phyloP scores from a whole-genome alignment of 2,888 invertebrate genomes.

The Seira ritae region DNA sequence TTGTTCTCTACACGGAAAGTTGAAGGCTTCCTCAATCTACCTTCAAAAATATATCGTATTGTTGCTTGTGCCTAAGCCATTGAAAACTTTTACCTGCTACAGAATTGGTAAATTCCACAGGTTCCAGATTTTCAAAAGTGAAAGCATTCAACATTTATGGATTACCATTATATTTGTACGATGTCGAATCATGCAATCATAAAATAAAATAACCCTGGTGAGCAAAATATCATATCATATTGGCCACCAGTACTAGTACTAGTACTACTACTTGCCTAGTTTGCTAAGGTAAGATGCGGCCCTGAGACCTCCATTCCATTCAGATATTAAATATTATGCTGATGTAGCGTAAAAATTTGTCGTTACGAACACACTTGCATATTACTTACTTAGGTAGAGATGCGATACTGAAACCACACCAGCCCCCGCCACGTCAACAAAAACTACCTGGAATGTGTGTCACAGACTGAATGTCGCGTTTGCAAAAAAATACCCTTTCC shows the following conservation, averaged over 20 bases:
- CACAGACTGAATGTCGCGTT: too few species aligned
- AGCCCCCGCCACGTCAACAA: background rate
- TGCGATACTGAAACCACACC: background rate
- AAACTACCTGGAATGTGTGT: background rate
- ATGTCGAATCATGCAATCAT: constrained; percentile 56
- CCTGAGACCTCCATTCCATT: constrained; percentile 35
- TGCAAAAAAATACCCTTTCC: background rate
- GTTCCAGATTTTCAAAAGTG: constrained; percentile 36
- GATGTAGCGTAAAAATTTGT: constrained; percentile 60
- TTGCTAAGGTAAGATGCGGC: constrained; percentile 39
- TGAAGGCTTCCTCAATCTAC: constrained; percentile 1
- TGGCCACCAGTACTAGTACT: too few species aligned
- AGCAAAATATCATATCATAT: constrained; percentile 55
- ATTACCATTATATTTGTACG: constrained; percentile 55
- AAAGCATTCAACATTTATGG: constrained; percentile 32
- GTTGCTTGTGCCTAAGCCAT: constrained; percentile 7
- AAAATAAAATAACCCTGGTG: constrained; percentile 33
- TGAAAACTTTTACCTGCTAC: background rate
- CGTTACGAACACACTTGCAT: constrained; percentile 58
- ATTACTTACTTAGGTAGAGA: constrained; percentile 12
- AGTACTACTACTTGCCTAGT: too few species aligned
- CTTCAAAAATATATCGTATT: constrained; percentile 15
- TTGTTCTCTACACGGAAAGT: background rate
- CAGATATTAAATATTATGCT: constrained; percentile 58
- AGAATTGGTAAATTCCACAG: constrained; percentile 56